Conservation (phyloP, 2,113 vertebrate species). For the Aldabrachelys gigantea region DNA sequence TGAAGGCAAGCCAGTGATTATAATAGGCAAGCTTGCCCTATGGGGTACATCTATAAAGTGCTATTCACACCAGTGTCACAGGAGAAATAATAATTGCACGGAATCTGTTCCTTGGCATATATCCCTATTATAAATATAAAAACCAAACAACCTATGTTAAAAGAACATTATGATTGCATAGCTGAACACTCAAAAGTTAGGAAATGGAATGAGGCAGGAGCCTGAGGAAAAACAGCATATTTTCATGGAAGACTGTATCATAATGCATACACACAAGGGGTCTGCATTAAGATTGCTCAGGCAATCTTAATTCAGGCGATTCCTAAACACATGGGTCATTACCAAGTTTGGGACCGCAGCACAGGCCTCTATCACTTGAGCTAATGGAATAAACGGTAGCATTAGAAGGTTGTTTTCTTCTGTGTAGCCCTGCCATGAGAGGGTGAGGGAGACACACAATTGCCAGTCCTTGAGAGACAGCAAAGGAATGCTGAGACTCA, state of each 20-base stretch:
- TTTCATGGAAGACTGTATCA: neutral
- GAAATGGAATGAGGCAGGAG: neutral
- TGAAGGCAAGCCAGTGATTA: neutral
- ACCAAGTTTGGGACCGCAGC: neutral
- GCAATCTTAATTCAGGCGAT: neutral
- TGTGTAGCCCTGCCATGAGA: neutral
- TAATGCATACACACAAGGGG: neutral
- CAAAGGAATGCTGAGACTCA: neutral
- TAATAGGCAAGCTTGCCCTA: neutral
- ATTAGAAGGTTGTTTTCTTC: neutral
- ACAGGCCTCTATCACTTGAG: neutral
- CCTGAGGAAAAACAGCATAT: neutral
- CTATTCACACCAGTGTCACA: neutral
- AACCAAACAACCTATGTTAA: neutral
- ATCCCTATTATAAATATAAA: neutral
- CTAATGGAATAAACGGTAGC: neutral
- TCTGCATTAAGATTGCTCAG: neutral
- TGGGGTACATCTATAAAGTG: neutral
- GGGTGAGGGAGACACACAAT: accelerated
- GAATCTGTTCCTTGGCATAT: neutral
- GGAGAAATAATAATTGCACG: neutral
- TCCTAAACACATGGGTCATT: neutral
- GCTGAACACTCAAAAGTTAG: neutral
- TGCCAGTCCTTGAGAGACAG: neutral
- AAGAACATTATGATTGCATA: neutral